Evolutionary conservation across 2,797 vertebrate species (phyloP), one percentile per base, ranked within the genome.

Genomic region (Scomberomorus guttatus): DNA sequence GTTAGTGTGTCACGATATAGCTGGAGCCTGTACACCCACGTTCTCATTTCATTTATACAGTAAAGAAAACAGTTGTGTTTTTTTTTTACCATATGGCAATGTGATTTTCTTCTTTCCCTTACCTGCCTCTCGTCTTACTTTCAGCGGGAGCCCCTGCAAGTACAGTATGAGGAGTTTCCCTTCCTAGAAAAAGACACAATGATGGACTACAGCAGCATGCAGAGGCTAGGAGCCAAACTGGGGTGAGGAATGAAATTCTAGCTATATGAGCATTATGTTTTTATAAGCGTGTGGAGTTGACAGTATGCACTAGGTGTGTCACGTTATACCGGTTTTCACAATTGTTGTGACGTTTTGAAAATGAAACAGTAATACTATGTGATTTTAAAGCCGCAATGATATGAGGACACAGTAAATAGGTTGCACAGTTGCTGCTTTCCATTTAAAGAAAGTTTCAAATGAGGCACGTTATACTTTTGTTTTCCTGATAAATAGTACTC

Each of bases 191-290:
- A 92, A 0, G 97, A 99, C 25, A 91, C 96, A 0, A 65, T 97
- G 86, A 93, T 97, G 96, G 97, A 99, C 91, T 98, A 95, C 92
- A 98, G 86, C 92, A 97, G 96, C 66, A 97, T 99, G 96, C 97
- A 99, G 94, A 94, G 98, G 44, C 96, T 99, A 5, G 98, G 97
- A 17, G 97, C 98, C 73, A 99, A 98, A 71, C 93, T 99, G 20
- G 97, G 98, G 98, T 99, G 92, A 92, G 97, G 22, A 44, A 42
- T 50, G 12, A 51, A 54, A 29, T 46, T 51, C n/a, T n/a, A 7
- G 10, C 12, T 27, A 10, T 22, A 48, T 68, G 7, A 55, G 42
- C 10, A 7, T 56, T 3, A 52, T 3, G 22, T 55, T 63, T 51
- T 32, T 52, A 14, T 25, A 34, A 9, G 24, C 52, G 34, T 46